Evolutionary conservation across 2,797 vertebrate genomes (phyloP), one percentile per base, ranked within the genome.

Genomic region (Schizopygopsis malacanthus): DNA sequence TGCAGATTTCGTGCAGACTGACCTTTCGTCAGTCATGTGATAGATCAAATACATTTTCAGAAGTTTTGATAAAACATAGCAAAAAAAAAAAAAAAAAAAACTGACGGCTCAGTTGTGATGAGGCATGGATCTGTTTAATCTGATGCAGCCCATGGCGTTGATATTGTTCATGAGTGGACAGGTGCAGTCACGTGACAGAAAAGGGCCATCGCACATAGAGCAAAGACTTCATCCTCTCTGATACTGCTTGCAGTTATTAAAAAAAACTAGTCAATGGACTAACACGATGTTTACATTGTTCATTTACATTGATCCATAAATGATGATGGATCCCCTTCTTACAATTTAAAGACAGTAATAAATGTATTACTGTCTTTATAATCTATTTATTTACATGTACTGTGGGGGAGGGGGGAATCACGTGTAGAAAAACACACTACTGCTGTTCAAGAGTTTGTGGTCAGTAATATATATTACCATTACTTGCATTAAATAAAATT

Each of bases 101-200:
- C 22, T 59, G 50, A 47, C 16, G n/a, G 82, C 47, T 65, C 79
- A 50, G 61, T 79, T 73, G 72, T 52, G 15, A 65, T 65, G 25
- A 56, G 22, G 52, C 52, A 37, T 59, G 52, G 22, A 70, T 81
- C 65, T 84, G 28, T 81, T 72, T 2, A 8, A 82, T 41, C 39
- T n/a, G 15, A 41, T 83, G 75, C 41, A 81, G 73, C 61, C 39
- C 28, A 39, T 59, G 56, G 22, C 13, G 52, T 70, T 79, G 45
- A 45, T 84, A 56, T 67, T 75, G 73, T 82, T 59, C 52, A 28
- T 72, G 84, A 69, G 45, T 73, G 76, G 71, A 75, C 56, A 86
- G 87, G 39, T 81, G 80, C 69, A 47, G 85, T 50, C 67, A 75
- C 52, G 72, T 89, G 86, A 88, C 84, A 88, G 69, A 90, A 86